Evolutionary conservation across 2,888 invertebrate species (phyloP), one percentile per base, ranked within the genome.

Genomic region (Lomographa bimaculata): DNA sequence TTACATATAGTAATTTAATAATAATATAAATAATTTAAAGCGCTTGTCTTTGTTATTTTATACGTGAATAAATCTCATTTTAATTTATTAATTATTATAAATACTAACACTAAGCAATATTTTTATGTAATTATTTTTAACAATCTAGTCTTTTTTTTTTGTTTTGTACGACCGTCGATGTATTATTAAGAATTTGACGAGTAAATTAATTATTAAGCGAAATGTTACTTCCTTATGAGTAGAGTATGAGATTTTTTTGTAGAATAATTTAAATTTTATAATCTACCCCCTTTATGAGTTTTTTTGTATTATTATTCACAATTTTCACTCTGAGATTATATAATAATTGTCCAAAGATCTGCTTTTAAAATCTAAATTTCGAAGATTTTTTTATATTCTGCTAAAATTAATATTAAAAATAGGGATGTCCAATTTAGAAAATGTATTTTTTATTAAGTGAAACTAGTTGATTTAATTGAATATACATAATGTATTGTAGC

Each of bases 131-230:
- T 69, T 64, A 66, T 67, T 65, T 75, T 78, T 85, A 84, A 84
- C 79, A 75, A 74, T 86, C 86, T 86, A 86, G 86, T 86, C 86
- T 77, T 73, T 74, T 74, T 78, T 65, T 70, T 14, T 14, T 14
- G 77, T 65, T 70, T 77, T 72, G 65, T 70, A 76, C 67, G 67
- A 64, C 73, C 72, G 64, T 74, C 34, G 74, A 75, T 73, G 75
- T 79, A 80, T 76, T 78, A 72, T 70, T 54, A 65, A 67, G 68
- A 60, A 54, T 63, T 66, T 64, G 56, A 55, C 56, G 56, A 63
- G 52, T 57, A 17, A 45, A 46, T 43, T 61, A 54, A 50, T 49
- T 55, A 56, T 51, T 44, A 42, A 35, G 44, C 21, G 17, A 34
- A 35, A 58, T 18, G 18, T 37, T 43, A 43, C 42, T 55, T 57